Evolutionary conservation across 2,797 vertebrate species (phyloP).

Genomic region (Acanthis flammea): DNA sequence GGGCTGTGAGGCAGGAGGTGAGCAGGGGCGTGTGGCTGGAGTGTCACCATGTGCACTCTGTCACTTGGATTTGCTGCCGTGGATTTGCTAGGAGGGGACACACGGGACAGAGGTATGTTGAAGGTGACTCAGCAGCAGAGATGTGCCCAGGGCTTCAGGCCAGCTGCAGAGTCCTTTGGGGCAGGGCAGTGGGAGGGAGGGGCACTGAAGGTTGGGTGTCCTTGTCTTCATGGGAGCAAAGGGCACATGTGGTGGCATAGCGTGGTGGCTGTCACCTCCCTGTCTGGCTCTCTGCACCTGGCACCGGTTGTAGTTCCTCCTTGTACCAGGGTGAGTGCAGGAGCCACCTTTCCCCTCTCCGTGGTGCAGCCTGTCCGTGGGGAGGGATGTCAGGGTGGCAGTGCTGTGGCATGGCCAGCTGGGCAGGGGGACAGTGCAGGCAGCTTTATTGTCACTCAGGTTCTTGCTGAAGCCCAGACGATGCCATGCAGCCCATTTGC

Average conservation of each 20-base stretch:
- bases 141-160: background rate
- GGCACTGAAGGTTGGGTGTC: rapidly evolving
- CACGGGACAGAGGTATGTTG: rapidly evolving
- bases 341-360: background rate
- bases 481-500: rapidly evolving
- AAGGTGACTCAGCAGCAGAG: background rate
- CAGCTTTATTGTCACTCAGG: background rate
- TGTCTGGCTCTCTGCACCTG: background rate
- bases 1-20: background rate
- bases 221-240: background rate
- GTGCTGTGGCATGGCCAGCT: background rate
- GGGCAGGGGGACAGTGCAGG: background rate
- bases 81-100: background rate
- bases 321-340: background rate
- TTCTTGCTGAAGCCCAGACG: rapidly evolving
- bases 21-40: background rate
- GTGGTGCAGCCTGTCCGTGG: rapidly evolving
- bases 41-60: rapidly evolving
- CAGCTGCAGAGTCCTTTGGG: background rate
- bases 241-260: rapidly evolving
- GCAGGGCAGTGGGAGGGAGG: background rate
- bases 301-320: background rate
- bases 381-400: rapidly evolving
- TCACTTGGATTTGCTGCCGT: rapidly evolving
- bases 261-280: rapidly evolving